Evolutionary conservation across 2,113 vertebrate species (phyloP), one percentile per base, ranked within the genome.

Genomic region (Bucco capensis): DNA sequence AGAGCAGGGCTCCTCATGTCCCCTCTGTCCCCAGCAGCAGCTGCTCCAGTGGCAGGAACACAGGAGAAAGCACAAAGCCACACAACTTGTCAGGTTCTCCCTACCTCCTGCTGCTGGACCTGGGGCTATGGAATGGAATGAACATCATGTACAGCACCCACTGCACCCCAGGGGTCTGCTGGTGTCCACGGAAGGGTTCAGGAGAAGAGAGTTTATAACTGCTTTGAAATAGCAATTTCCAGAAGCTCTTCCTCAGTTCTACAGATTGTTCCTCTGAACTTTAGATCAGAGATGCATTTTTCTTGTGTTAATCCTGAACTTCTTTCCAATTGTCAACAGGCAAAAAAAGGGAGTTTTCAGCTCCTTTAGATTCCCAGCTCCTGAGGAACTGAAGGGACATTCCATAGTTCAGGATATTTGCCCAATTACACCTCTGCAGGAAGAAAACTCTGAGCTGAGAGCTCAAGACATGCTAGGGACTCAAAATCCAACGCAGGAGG

Each of bases 301-400:
- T 38, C 86, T 54, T 4, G 49, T 49, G 46, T 66, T 82, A 86
- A 25, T 81, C 62, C 88, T 88, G 67, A 84, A 64, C 70, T 84
- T 81, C 73, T 57, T 71, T 72, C 83, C 81, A 75, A 78, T 12
- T 82, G 67, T 38, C 74, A 86, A 92, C 37, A 76, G 74, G 86
- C 53, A 44, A 44, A 44, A 49, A 67, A 66, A 53, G 73, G 30
- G 30, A 80, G 31, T 64, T 76, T 50, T 81, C 50, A 94, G 42
- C 76, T 83, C 35, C 56, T 89, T 10, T 69, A 77, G 83, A 35
- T 53, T 89, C 93, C 82, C 86, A 76, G 62, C 58, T 86, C 16
- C 3, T 4, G 44, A 57, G 65, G 73, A 91, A 60, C 70, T 83
- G 69, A 70, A 79, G 64, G 46, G 70, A 83, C 70, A 78, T 14